These are phyloP conservation scores for Luidia sarsii DNA, from an alignment of 53 echinoderm and acorn worm species.

Conservation along the genomic window DNA sequence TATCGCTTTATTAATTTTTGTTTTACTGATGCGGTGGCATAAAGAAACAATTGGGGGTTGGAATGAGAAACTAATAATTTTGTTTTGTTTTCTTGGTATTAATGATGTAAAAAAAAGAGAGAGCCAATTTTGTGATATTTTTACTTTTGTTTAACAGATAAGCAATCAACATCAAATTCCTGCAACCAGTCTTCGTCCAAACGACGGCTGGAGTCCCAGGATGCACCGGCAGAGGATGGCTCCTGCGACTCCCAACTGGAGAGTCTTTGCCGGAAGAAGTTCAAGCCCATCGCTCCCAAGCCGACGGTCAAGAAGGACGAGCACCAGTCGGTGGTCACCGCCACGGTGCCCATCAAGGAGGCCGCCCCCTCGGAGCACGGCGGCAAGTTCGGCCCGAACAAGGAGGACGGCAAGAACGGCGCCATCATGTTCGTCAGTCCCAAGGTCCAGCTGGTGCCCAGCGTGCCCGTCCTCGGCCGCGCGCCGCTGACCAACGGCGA, in stretches of 20 bases:
- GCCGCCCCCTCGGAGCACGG: slow-evolving; percentile 10
- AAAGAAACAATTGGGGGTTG: too few species aligned
- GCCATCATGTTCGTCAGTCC: slow-evolving; percentile 56
- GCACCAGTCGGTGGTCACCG: slow-evolving; percentile 88
- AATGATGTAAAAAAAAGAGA: background rate
- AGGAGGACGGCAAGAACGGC: slow-evolving; percentile 30
- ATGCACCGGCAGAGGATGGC: slow-evolving; percentile 55
- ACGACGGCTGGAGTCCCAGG: slow-evolving; percentile 21
- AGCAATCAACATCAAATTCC: background rate
- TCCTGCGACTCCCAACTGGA: slow-evolving; percentile 73
- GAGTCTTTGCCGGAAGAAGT: slow-evolving; percentile 93
- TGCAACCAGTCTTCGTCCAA: slow-evolving; percentile 36
- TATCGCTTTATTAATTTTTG: too few species aligned
- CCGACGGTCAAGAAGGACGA: slow-evolving; percentile 91
- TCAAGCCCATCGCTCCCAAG: slow-evolving; percentile 99
- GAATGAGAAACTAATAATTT: background rate
- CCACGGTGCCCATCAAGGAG: slow-evolving; percentile 78
- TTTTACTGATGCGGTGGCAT: too few species aligned
- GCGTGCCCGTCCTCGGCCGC: slow-evolving; percentile 48
- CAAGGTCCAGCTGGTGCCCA: slow-evolving; percentile 60
- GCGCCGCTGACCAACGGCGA: slow-evolving; percentile 25
- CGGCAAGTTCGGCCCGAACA: slow-evolving; percentile 1
- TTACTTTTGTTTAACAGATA: slow-evolving; percentile 1
- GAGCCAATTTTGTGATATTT: too few species aligned
- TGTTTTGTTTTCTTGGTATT: background rate